A percentile compares a stretch with the other conserved stretches of the same genome.
Conservation (phyloP, 2,797 vertebrate genomes). For the Eulemur albifrons region DNA sequence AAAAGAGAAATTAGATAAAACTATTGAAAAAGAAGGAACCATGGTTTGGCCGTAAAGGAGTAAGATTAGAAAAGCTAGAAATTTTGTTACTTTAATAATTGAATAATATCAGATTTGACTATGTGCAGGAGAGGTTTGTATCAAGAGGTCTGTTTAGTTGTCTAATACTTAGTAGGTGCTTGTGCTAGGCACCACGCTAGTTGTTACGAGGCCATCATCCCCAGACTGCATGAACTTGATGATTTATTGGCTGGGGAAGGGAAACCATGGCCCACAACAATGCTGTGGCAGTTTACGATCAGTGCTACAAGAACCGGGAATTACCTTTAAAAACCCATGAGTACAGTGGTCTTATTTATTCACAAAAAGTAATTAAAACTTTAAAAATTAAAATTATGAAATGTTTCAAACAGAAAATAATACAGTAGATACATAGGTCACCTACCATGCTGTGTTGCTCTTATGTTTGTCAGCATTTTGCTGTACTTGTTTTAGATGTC, state of each 20-base stretch:
- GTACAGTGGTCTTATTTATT: neutral
- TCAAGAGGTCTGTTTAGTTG: neutral
- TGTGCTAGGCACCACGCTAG: too few relatives aligned
- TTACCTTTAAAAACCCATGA: neutral
- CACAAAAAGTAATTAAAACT: neutral
- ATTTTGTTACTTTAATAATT: neutral
- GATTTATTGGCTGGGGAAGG: neutral
- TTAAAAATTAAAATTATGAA: constrained; percentile 25
- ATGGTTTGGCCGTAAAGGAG: neutral
- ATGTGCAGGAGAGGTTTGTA: neutral
- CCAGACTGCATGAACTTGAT: neutral
- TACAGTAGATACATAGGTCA: neutral
- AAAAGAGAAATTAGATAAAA: neutral
- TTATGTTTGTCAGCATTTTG: neutral
- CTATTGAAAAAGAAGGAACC: neutral
- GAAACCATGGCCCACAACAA: neutral
- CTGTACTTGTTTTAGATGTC: neutral
- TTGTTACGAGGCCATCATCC: neutral
- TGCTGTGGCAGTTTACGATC: neutral
- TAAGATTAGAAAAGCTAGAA: neutral
- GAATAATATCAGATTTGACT: neutral
- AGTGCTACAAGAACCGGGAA: neutral
- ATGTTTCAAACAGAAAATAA: constrained; percentile 1
- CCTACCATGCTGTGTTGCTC: neutral
- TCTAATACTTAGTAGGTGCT: neutral